Evolutionary conservation across 1,140 invertebrate genomes (phyloP).

Genomic region (Drosophila azteca): DNA sequence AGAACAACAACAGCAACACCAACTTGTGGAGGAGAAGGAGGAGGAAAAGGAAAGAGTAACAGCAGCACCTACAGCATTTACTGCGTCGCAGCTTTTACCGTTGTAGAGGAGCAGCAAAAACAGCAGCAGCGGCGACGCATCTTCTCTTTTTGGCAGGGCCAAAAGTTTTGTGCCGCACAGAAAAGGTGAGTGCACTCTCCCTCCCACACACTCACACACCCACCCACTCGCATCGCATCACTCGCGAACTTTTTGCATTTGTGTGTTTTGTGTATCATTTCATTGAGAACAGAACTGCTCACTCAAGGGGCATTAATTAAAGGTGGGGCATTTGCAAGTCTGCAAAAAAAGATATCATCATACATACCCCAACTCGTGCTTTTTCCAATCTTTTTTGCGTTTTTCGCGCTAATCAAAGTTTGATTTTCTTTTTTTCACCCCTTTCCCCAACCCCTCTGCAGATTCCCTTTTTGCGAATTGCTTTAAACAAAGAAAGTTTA

Average conservation of each 20-base stretch:
- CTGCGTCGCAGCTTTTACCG: constrained; percentile 74
- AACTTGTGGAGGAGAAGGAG: not conserved
- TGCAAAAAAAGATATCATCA: too few species aligned
- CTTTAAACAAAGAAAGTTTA: constrained; percentile 72
- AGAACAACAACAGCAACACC: constrained; percentile 17
- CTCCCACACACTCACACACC: constrained; percentile 7
- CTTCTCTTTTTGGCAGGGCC: constrained; percentile 29
- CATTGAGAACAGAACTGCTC: not conserved
- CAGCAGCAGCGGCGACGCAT: constrained; percentile 25
- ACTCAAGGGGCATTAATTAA: too few species aligned
- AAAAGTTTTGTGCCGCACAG: constrained; percentile 45
- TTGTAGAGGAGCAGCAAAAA: constrained; percentile 48
- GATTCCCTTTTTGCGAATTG: constrained; percentile 9
- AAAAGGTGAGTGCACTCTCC: constrained; percentile 73
- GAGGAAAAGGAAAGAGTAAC: not conserved
- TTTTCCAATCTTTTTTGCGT: constrained; percentile 11
- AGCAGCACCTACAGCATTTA: constrained; percentile 42
- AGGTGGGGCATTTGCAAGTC: too few species aligned
- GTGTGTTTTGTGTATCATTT: constrained; percentile 25
- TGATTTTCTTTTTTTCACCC: constrained; percentile 28
- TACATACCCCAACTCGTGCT: too few species aligned
- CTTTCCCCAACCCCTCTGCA: not conserved
- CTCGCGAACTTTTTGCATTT: constrained; percentile 18
- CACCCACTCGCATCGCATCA: constrained; percentile 8
- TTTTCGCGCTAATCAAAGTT: constrained; percentile 42